Percentiles rank a stretch among this genome's conserved stretches.
phyloP scores from a whole-genome alignment of 2,113 vertebrate genomes.

The Semnornis frantzii region DNA sequence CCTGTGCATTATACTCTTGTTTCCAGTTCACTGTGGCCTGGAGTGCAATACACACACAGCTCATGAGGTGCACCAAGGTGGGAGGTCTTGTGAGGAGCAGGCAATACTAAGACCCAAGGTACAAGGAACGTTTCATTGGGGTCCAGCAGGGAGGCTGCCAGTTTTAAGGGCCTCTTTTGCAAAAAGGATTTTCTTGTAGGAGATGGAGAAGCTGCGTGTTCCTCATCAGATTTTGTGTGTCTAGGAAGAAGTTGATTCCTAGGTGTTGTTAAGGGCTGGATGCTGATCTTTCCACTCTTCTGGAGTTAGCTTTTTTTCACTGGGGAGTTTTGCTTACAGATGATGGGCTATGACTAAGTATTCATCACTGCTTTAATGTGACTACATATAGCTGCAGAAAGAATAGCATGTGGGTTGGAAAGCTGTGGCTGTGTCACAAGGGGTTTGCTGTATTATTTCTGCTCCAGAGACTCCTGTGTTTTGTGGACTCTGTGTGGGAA shows the following conservation, averaged over 20 bases:
- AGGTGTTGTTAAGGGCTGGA: neutral
- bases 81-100: conserved; percentile 56
- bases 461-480: neutral
- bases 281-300: neutral
- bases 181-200: conserved; percentile 13
- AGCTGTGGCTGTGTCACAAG: neutral
- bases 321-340: neutral
- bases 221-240: neutral
- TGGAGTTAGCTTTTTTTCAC: neutral
- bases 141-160: conserved; percentile 62
- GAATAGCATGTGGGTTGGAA: neutral
- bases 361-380: neutral
- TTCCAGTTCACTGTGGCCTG: conserved; percentile 71
- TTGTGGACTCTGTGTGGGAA: conserved; percentile 4
- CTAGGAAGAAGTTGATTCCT: neutral
- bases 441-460: neutral
- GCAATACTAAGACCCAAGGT: conserved; percentile 44
- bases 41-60: conserved; percentile 51
- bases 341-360: neutral
- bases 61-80: conserved; percentile 71
- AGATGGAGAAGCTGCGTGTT: conserved; percentile 1
- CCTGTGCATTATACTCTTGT: conserved; percentile 54
- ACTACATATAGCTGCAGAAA: neutral
- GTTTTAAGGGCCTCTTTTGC: conserved; percentile 36
- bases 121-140: conserved; percentile 42